phyloP scores from a whole-genome alignment of 2,888 invertebrate species.

The Antheraea assamensis region DNA sequence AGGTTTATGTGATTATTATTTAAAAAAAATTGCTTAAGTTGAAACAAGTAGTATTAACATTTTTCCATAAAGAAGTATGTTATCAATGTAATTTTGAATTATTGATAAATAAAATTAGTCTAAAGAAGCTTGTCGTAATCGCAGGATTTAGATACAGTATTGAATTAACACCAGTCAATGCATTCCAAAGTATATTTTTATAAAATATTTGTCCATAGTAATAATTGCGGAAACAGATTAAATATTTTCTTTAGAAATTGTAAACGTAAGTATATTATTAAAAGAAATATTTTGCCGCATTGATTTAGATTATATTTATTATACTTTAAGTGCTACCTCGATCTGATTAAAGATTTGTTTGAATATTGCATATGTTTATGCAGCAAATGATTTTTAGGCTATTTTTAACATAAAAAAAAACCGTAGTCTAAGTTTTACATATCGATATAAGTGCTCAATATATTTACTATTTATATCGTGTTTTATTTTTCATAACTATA shows the following conservation, averaged over 20 bases:
- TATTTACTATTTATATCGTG: slow-evolving; percentile 20
- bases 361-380: background rate
- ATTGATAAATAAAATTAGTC: background rate
- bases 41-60: background rate
- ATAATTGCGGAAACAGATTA: background rate
- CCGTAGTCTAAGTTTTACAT: background rate
- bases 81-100: background rate
- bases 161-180: too few relatives aligned
- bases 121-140: background rate
- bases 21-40: background rate
- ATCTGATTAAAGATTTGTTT: background rate
- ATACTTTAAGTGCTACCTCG: background rate
- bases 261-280: background rate
- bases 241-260: background rate
- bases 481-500: background rate
- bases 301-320: background rate
- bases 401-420: background rate
- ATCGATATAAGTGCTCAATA: slow-evolving; percentile 6
- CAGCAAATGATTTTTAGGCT: background rate
- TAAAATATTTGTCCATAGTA: background rate
- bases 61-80: background rate
- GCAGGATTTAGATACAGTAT: background rate
- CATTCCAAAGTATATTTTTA: background rate
- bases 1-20: background rate
- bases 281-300: background rate